Conservation (phyloP, 1,140 invertebrate genomes). For the Globodera ellingtonae region DNA sequence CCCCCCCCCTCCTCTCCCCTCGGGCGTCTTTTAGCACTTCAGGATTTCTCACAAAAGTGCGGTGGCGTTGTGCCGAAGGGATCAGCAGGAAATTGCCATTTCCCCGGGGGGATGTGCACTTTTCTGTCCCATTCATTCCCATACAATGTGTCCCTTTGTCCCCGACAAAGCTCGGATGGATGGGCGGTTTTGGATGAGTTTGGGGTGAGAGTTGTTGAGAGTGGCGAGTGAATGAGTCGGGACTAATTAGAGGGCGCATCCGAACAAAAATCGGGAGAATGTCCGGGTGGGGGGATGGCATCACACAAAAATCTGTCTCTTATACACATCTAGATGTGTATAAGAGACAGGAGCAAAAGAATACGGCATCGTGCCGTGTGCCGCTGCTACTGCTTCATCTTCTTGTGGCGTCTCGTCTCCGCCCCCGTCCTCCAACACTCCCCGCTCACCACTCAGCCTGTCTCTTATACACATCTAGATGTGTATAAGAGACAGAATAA, state of each 20-base stretch:
- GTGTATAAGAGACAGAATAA: too few relatives aligned
- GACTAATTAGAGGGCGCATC: constrained; percentile 17
- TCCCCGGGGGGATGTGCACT: not conserved
- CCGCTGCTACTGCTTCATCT: not conserved
- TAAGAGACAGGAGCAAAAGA: too few relatives aligned
- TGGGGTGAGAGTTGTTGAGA: constrained; percentile 2
- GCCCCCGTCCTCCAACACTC: not conserved
- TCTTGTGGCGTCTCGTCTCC: too few relatives aligned
- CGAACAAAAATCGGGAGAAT: constrained; percentile 13
- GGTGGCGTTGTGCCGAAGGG: not conserved
- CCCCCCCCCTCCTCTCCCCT: not conserved
- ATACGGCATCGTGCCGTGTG: not conserved
- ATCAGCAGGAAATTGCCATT: constrained; percentile 18
- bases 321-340: too few relatives aligned
- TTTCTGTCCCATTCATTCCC: not conserved
- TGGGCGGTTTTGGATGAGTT: constrained; percentile 11
- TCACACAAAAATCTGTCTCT: not conserved
- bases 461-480: too few relatives aligned
- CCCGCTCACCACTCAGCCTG: not conserved
- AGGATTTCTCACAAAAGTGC: not conserved
- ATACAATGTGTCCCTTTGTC: constrained; percentile 16
- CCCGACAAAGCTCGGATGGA: constrained; percentile 14
- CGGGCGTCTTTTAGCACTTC: not conserved
- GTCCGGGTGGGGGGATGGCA: constrained; percentile 1
- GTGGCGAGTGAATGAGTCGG: constrained; percentile 10